A percentile compares a stretch with the other conserved stretches of the same genome.
These are phyloP conservation scores for Triplophysa bombifrons DNA, from an alignment of 2,797 vertebrate species.

Conservation along the genomic window DNA sequence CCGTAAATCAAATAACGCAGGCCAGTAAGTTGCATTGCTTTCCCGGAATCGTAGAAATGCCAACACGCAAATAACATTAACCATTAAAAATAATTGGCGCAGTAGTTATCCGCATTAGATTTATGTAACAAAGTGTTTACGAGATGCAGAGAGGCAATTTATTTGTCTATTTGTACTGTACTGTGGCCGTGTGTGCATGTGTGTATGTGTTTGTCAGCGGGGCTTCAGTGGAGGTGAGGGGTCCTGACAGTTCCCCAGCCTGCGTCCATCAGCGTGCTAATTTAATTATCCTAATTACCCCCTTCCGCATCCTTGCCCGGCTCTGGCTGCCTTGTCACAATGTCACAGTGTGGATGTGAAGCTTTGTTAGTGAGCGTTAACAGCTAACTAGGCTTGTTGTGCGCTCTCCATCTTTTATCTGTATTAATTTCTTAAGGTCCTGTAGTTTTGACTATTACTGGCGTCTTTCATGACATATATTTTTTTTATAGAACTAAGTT, in stretches of 20 bases:
- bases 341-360: slow-evolving; percentile 65
- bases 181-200: slow-evolving; percentile 17
- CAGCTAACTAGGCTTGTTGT: slow-evolving; percentile 69
- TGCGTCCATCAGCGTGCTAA: slow-evolving; percentile 77
- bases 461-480: background rate
- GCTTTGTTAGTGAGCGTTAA: slow-evolving; percentile 68
- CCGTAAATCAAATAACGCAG: slow-evolving; percentile 56
- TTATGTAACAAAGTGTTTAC: slow-evolving; percentile 55
- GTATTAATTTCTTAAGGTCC: background rate
- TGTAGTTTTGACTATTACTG: background rate
- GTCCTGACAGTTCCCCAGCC: slow-evolving; percentile 70
- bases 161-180: slow-evolving; percentile 52
- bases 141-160: slow-evolving; percentile 52
- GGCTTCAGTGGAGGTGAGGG: slow-evolving; percentile 52
- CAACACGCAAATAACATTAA: slow-evolving; percentile 63
- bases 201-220: slow-evolving; percentile 44
- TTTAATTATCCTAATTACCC: slow-evolving; percentile 83
- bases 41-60: slow-evolving; percentile 37
- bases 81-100: slow-evolving; percentile 71
- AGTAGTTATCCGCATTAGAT: slow-evolving; percentile 57
- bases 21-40: slow-evolving; percentile 43
- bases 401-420: slow-evolving; percentile 18
- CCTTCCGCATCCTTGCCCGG: slow-evolving; percentile 19
- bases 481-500: too few species aligned
- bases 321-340: slow-evolving; percentile 20